Evolutionary conservation across 2,888 invertebrate genomes (phyloP).

Genomic region (Xestia sexstrigata): DNA sequence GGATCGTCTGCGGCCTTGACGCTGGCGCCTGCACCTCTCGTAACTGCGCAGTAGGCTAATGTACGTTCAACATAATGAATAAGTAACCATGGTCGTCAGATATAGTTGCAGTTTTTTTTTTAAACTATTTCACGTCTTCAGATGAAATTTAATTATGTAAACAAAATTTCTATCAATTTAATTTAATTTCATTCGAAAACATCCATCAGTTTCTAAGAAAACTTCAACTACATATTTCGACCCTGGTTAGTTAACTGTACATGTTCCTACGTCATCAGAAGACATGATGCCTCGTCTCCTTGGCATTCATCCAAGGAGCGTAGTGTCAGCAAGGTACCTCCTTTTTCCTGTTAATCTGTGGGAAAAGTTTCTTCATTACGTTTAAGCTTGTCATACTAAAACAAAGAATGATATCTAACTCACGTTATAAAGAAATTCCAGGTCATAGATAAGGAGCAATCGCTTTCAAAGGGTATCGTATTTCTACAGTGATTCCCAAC

Average conservation of each 20-base stretch:
- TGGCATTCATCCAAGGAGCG: constrained; percentile 33
- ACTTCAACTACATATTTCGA: too few species aligned
- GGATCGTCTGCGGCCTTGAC: constrained; percentile 73
- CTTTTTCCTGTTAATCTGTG: not conserved
- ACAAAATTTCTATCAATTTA: too few species aligned
- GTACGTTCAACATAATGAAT: too few species aligned
- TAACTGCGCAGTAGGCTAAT: constrained; percentile 39
- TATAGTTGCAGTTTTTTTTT: too few species aligned
- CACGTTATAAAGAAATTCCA: not conserved
- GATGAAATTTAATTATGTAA: too few species aligned
- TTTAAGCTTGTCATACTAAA: not conserved
- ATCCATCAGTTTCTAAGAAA: too few species aligned
- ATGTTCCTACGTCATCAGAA: constrained; percentile 13
- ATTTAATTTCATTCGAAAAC: too few species aligned
- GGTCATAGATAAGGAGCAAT: not conserved
- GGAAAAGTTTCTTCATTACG: not conserved
- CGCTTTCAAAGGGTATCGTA: not conserved
- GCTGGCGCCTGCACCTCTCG: constrained; percentile 59
- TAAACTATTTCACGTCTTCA: too few species aligned
- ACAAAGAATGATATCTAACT: not conserved
- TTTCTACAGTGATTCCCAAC: not conserved
- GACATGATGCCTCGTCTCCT: constrained; percentile 11
- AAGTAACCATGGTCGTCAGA: too few species aligned
- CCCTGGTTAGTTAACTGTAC: not conserved
- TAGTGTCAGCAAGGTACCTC: not conserved